Conservation (phyloP, 2,113 vertebrate species). For the Periophthalmodon schlosseri region DNA sequence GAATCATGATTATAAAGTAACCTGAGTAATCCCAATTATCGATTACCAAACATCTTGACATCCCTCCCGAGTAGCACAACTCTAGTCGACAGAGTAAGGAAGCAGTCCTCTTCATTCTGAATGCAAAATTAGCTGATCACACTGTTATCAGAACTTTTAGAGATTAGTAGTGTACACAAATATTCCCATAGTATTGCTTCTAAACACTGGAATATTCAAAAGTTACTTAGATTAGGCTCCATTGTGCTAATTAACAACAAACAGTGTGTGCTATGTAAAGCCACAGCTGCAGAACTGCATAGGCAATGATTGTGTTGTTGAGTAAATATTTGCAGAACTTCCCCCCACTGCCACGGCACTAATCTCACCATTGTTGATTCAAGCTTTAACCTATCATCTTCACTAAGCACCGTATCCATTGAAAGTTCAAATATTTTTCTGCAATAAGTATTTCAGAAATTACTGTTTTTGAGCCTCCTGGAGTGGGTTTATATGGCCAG, state of each 20-base stretch:
- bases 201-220: background rate
- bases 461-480: conserved; percentile 1
- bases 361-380: background rate
- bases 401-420: conserved; percentile 5
- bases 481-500: conserved; percentile 1
- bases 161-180: background rate
- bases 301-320: background rate
- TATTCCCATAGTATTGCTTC: background rate
- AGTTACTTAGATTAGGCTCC: background rate
- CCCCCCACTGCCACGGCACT: background rate
- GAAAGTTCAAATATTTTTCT: conserved; percentile 8
- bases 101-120: no score
- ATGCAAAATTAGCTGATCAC: background rate
- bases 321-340: conserved; percentile 7
- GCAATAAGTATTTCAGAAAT: background rate
- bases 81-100: no score
- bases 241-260: background rate
- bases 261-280: background rate
- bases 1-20: no score
- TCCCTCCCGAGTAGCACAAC: no score
- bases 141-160: background rate
- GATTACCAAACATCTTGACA: no score
- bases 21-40: no score
- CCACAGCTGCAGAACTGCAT: background rate
- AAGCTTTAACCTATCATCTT: background rate